Base-by-base conservation (phyloP, 2,797 vertebrate genomes). In the Malacoraja senta region DNA sequence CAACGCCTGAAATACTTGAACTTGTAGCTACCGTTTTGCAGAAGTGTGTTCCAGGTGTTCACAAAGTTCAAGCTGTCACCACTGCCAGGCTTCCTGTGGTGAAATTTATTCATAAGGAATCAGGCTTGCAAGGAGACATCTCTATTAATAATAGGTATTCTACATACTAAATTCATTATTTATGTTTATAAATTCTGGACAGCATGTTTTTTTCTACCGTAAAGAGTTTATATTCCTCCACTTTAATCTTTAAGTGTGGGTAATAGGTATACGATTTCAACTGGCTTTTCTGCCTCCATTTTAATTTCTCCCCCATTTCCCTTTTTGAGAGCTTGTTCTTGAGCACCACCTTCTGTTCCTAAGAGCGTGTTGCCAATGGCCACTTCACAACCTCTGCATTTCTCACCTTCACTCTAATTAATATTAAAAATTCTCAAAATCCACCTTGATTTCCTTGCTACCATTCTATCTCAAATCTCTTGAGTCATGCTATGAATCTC, bases 71-170 rank as follows among this genome's bases (percentile, higher is more conserved):
- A 0, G 95, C 96, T 0, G 97, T 99, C 77, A 95, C 96, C 94
- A 95, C 95, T 0, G 98, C 98, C 29, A 97, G 98, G 3, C 96
- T 98, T 9, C 98, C 98, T 0, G 98, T 99, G 2, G 97, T 98
- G 93, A 98, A 98, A 94, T 99, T 99, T 94, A 97, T 96, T 93
- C 97, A 99, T 95, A 97, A 96, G 2, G 96, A 98, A n/a, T 98
- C 98, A 0, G 97, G 97, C 91, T 96, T 99, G 93, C 97, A 97
- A 1, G 98, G 97, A 0, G 98, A 99, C 94, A 94, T 99, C 95
- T 98, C 98, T 93, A 94, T 98, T 32, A 98, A 98, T 94, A 99
- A 99, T 96, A 97, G 97, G 98, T 98, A 88, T 26, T 44, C 32
- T 71, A 26, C 6, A 19, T 24, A 91, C 1, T 35, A 74, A 72